Conservation (phyloP, 2,888 invertebrate species). For the Pasiphila rectangulata region DNA sequence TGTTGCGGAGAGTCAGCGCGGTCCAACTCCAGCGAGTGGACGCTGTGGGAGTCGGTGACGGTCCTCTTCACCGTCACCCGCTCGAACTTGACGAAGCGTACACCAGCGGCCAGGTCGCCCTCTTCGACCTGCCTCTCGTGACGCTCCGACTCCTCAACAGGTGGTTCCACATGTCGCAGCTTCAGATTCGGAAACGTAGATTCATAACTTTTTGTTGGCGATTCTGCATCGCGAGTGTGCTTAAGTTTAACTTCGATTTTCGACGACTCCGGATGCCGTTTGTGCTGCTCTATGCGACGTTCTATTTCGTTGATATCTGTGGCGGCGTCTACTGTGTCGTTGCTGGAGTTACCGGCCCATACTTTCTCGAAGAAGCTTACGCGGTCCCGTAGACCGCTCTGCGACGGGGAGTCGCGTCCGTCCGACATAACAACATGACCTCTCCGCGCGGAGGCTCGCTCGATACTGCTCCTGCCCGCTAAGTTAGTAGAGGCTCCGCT, state of each 20-base stretch:
- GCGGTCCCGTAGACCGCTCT: slow-evolving; percentile 83
- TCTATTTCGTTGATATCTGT: slow-evolving; percentile 83
- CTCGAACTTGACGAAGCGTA: slow-evolving; percentile 86
- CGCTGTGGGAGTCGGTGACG: slow-evolving; percentile 69
- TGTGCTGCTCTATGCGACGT: slow-evolving; percentile 80
- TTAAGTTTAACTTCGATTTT: slow-evolving; percentile 83
- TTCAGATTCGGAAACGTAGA: slow-evolving; percentile 66
- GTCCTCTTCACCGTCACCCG: slow-evolving; percentile 84
- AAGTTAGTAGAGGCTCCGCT: slow-evolving; percentile 45
- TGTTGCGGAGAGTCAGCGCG: slow-evolving; percentile 69
- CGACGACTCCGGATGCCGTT: slow-evolving; percentile 76
- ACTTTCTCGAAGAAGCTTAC: slow-evolving; percentile 91
- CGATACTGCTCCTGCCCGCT: slow-evolving; percentile 67
- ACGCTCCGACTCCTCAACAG: slow-evolving; percentile 54
- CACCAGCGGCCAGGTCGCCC: slow-evolving; percentile 83
- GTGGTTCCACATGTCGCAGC: slow-evolving; percentile 67
- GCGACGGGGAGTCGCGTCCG: slow-evolving; percentile 77
- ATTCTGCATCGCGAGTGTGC: slow-evolving; percentile 76
- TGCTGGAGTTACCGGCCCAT: slow-evolving; percentile 81
- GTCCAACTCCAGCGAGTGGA: slow-evolving; percentile 55
- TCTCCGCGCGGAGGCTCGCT: slow-evolving; percentile 71
- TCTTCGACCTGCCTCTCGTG: slow-evolving; percentile 79
- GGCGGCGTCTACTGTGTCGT: slow-evolving; percentile 63
- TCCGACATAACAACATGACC: slow-evolving; percentile 78
- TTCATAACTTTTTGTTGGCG: slow-evolving; percentile 69